These are phyloP conservation scores for Idaea straminata DNA, from an alignment of 2,888 invertebrate species.

Conservation along the genomic window DNA sequence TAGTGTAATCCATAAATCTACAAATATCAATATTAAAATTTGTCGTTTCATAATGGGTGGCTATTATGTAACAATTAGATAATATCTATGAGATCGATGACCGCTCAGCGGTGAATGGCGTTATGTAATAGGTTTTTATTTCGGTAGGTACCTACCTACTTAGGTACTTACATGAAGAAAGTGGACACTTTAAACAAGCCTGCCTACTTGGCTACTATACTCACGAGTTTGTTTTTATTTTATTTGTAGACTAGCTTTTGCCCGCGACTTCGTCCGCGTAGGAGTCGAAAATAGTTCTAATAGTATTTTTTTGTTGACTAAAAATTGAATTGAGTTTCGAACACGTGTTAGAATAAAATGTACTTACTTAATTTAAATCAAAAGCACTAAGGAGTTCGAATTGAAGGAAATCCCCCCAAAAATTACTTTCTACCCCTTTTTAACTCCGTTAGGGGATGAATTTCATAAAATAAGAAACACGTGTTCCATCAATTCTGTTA, in stretches of 20 bases:
- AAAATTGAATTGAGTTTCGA: too few relatives aligned
- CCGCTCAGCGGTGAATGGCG: conserved; percentile 47
- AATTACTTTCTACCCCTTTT: too few relatives aligned
- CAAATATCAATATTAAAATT: conserved; percentile 53
- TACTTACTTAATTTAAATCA: too few relatives aligned
- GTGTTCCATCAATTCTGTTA: too few relatives aligned
- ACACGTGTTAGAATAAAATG: too few relatives aligned
- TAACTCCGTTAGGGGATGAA: too few relatives aligned
- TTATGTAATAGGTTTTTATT: conserved; percentile 46
- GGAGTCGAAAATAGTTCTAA: too few relatives aligned
- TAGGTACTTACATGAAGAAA: conserved; percentile 50
- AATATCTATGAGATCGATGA: conserved; percentile 57
- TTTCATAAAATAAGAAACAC: too few relatives aligned
- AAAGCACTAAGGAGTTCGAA: too few relatives aligned
- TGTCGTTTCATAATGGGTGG: conserved; percentile 49
- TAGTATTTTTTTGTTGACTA: too few relatives aligned
- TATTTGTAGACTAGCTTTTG: background rate
- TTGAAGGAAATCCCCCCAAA: too few relatives aligned
- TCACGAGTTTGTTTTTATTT: background rate
- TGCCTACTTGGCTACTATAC: conserved; percentile 3
- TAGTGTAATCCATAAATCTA: conserved; percentile 10
- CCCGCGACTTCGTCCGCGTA: conserved; percentile 4
- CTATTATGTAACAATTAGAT: conserved; percentile 66
- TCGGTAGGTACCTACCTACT: conserved; percentile 23
- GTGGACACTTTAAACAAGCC: conserved; percentile 27